Evolutionary conservation across 2,888 invertebrate genomes (phyloP).

Genomic region (Cheilosia vernalis): DNA sequence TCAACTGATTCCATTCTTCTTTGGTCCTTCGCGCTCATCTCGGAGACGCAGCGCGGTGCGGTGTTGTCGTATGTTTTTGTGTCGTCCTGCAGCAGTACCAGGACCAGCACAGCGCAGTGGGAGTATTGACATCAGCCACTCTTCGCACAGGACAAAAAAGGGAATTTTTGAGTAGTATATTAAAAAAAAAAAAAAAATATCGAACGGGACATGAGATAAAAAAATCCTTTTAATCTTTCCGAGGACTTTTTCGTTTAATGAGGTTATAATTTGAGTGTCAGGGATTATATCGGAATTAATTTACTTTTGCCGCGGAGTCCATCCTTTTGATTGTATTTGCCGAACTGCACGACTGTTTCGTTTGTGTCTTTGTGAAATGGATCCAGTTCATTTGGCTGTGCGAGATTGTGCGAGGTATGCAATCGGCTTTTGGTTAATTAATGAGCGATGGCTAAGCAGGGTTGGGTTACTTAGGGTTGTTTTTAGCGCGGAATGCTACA

Average conservation of each 20-base stretch:
- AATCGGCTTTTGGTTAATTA: conserved; percentile 58
- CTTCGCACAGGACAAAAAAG: conserved; percentile 60
- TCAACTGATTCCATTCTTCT: conserved; percentile 70
- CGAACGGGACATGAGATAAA: conserved; percentile 66
- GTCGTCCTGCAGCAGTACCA: conserved; percentile 25
- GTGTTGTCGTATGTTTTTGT: neutral
- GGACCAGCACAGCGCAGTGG: conserved; percentile 2
- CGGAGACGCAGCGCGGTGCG: conserved; percentile 37
- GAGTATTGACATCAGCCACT: conserved; percentile 64
- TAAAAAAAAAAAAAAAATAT: conserved; percentile 25
- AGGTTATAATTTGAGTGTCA: conserved; percentile 75
- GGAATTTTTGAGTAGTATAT: conserved; percentile 69
- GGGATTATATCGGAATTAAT: conserved; percentile 74
- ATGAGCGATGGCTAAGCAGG: conserved; percentile 14
- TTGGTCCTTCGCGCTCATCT: conserved; percentile 22
- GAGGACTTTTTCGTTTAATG: conserved; percentile 65
- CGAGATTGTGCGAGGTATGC: conserved; percentile 45
- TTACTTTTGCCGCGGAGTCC: conserved; percentile 48
- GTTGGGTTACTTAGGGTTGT: neutral
- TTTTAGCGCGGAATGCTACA: no score
- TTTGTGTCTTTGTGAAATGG: conserved; percentile 31
- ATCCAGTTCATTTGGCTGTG: conserved; percentile 59
- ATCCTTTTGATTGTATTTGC: conserved; percentile 17
- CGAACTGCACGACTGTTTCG: neutral
- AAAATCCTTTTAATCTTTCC: conserved; percentile 72